Evolutionary conservation across 1,140 invertebrate species (phyloP).

Genomic region (Forficula auricularia): DNA sequence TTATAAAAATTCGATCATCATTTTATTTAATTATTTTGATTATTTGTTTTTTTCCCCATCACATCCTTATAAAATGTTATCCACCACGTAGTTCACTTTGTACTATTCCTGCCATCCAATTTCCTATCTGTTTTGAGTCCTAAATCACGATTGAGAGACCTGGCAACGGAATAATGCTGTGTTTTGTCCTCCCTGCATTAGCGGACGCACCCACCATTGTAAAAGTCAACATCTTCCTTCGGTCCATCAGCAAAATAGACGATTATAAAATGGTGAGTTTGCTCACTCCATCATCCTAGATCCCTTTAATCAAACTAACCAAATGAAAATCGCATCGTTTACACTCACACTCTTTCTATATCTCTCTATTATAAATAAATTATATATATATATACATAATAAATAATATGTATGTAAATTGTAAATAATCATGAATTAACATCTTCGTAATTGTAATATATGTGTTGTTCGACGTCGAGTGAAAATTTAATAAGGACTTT

Average conservation of each 20-base stretch:
- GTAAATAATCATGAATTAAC: slow-evolving; percentile 4
- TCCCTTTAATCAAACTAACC: background rate
- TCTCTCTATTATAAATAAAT: slow-evolving; percentile 9
- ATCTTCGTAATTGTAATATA: no score
- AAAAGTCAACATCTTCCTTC: slow-evolving; percentile 80
- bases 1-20: no score
- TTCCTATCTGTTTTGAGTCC: no score
- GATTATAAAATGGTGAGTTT: slow-evolving; percentile 96
- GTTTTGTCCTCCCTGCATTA: slow-evolving; percentile 28
- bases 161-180: slow-evolving; percentile 15
- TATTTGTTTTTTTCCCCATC: no score
- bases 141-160: no score
- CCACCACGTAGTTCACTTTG: no score
- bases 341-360: slow-evolving; percentile 8
- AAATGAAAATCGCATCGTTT: slow-evolving; percentile 7
- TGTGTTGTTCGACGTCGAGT: no score
- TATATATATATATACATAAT: background rate
- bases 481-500: no score
- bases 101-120: no score
- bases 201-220: slow-evolving; percentile 59
- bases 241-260: slow-evolving; percentile 95
- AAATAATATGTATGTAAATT: slow-evolving; percentile 5
- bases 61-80: no score
- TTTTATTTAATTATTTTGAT: no score
- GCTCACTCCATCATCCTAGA: background rate